These are phyloP conservation scores for Mechanitis messenoides DNA, from an alignment of 2,888 invertebrate genomes.

Conservation along the genomic window DNA sequence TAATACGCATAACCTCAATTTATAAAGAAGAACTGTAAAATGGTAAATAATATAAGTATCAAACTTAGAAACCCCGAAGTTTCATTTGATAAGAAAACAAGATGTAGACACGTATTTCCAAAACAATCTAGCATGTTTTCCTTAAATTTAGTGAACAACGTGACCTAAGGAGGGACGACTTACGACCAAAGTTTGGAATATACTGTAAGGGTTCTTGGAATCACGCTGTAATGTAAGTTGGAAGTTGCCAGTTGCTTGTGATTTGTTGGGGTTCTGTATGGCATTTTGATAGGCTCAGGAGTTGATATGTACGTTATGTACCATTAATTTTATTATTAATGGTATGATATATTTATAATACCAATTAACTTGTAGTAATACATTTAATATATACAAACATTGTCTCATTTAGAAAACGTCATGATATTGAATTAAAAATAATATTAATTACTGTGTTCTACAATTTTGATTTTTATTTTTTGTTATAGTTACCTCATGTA, in stretches of 20 bases:
- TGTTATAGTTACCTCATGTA: too few relatives aligned
- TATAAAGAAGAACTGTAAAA: too few relatives aligned
- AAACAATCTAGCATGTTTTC: slow-evolving; percentile 51
- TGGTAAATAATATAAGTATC: too few relatives aligned
- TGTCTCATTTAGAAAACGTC: too few relatives aligned
- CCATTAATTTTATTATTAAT: slow-evolving; percentile 8
- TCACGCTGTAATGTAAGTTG: slow-evolving; percentile 28
- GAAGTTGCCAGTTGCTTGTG: slow-evolving; percentile 35
- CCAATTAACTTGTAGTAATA: slow-evolving; percentile 4
- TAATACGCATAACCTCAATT: too few relatives aligned
- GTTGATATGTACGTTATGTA: slow-evolving; percentile 5
- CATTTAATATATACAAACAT: background rate
- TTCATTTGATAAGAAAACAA: background rate
- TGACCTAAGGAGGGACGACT: slow-evolving; percentile 59
- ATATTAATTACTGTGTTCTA: too few relatives aligned
- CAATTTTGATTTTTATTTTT: too few relatives aligned
- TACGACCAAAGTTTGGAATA: slow-evolving; percentile 58
- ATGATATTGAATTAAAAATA: too few relatives aligned
- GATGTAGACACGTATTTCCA: slow-evolving; percentile 15
- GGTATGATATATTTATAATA: background rate
- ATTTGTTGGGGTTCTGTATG: slow-evolving; percentile 32
- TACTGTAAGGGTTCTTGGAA: slow-evolving; percentile 27
- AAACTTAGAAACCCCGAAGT: background rate
- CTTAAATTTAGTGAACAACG: slow-evolving; percentile 67
- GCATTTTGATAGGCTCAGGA: slow-evolving; percentile 15